A percentile compares a stretch with the other conserved stretches of the same genome.
Evolutionary conservation across 1,140 invertebrate genomes (phyloP).

Genomic region (Aphelenchoides besseyi): DNA sequence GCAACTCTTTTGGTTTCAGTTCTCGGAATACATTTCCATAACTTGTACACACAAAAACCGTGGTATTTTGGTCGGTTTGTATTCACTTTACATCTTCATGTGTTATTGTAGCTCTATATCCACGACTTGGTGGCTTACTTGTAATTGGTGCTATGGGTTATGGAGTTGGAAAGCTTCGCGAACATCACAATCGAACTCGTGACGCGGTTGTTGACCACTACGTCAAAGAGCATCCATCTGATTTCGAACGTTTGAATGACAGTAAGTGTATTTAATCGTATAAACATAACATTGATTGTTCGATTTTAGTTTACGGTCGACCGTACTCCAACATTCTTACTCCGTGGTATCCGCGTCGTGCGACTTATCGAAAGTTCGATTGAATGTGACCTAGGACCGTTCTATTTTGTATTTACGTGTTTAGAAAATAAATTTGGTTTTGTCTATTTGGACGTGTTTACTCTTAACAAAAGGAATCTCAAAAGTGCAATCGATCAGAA

Average conservation of each 20-base stretch:
- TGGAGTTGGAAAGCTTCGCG: slow-evolving; percentile 44
- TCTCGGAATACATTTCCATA: slow-evolving; percentile 30
- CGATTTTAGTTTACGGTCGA: slow-evolving; percentile 52
- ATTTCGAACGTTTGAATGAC: slow-evolving; percentile 54
- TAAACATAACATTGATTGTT: background rate
- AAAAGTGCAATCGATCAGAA: too few species aligned
- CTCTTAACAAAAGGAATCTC: too few species aligned
- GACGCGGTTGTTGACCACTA: slow-evolving; percentile 58
- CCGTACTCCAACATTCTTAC: slow-evolving; percentile 51
- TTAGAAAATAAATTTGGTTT: slow-evolving; percentile 29
- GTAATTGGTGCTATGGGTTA: slow-evolving; percentile 38
- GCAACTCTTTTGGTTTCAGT: slow-evolving; percentile 29
- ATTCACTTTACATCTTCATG: slow-evolving; percentile 17
- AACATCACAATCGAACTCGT: slow-evolving; percentile 48
- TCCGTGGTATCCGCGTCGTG: slow-evolving; percentile 47
- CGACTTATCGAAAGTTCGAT: background rate
- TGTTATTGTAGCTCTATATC: slow-evolving; percentile 35
- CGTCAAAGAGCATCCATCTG: slow-evolving; percentile 54
- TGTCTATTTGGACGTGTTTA: too few species aligned
- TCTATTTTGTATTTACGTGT: slow-evolving; percentile 6
- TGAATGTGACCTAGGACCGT: background rate
- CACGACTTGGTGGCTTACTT: slow-evolving; percentile 33
- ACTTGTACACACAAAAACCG: slow-evolving; percentile 52
- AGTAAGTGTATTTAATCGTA: slow-evolving; percentile 36
- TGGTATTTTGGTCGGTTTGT: slow-evolving; percentile 57